These are phyloP conservation scores for Hemitrygon akajei DNA, from an alignment of 2,797 vertebrate species.

Conservation along the genomic window DNA sequence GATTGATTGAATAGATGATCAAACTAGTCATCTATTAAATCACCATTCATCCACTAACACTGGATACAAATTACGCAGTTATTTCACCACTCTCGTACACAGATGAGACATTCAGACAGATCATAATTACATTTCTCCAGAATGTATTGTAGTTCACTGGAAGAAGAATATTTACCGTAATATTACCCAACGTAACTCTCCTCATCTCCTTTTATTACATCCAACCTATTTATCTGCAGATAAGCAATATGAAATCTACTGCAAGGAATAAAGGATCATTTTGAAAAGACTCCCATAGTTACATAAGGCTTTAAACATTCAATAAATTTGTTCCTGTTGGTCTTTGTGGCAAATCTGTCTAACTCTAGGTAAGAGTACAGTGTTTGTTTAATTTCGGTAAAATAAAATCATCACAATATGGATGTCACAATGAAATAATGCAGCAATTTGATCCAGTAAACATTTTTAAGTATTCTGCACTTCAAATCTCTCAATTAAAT, in stretches of 20 bases:
- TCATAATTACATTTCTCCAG: not conserved
- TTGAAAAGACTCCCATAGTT: not conserved
- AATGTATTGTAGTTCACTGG: too few species aligned
- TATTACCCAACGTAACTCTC: too few species aligned
- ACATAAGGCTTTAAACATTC: not conserved
- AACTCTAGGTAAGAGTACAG: not conserved
- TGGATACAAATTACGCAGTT: not conserved
- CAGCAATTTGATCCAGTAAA: not conserved
- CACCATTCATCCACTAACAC: not conserved
- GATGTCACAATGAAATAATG: not conserved
- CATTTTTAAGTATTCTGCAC: not conserved
- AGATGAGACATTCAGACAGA: not conserved
- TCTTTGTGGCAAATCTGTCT: not conserved
- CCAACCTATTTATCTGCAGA: not conserved
- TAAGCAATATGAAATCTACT: not conserved
- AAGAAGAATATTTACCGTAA: too few species aligned
- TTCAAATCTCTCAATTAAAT: conserved; percentile 14
- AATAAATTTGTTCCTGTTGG: not conserved
- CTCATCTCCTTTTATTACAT: not conserved
- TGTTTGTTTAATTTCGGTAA: not conserved
- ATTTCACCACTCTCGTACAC: not conserved
- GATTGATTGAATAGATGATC: too few species aligned
- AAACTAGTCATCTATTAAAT: not conserved
- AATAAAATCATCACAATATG: not conserved
- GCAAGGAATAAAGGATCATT: not conserved